Conservation (phyloP, 2,113 vertebrate genomes). For the Perognathus longimembris region DNA sequence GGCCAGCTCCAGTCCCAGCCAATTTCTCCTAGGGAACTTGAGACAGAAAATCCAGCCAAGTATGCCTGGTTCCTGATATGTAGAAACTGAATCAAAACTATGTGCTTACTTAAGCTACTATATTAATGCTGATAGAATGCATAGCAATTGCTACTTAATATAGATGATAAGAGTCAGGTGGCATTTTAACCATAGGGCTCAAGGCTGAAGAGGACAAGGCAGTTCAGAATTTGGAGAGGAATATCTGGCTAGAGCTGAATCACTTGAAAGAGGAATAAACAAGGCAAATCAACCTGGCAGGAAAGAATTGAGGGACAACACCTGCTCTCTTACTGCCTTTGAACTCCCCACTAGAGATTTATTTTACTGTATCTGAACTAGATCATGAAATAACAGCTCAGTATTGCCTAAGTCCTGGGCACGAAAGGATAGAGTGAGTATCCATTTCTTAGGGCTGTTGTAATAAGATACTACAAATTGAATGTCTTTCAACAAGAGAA, state of each 20-base stretch:
- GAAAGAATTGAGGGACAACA: not conserved
- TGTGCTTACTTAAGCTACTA: not conserved
- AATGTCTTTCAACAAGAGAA: not conserved
- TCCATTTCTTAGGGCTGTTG: not conserved
- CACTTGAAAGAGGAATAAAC: not conserved
- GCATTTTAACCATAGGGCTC: not conserved
- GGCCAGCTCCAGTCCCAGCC: not conserved
- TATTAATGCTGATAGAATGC: not conserved
- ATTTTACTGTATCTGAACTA: not conserved
- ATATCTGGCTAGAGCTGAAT: not conserved
- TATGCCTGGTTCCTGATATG: not conserved
- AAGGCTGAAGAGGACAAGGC: not conserved
- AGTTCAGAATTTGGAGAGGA: not conserved
- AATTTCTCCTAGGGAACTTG: not conserved
- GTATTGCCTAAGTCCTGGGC: not conserved
- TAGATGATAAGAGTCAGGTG: not conserved
- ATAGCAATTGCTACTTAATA: not conserved
- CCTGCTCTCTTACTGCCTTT: not conserved
- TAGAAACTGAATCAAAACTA: not conserved
- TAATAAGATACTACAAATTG: not conserved
- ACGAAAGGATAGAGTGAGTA: not conserved
- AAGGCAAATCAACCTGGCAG: not conserved
- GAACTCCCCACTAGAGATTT: not conserved
- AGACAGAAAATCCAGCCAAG: not conserved
- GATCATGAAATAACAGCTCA: not conserved